Conservation (phyloP, 1,140 invertebrate genomes). For the Tetramorium parvispinum region DNA sequence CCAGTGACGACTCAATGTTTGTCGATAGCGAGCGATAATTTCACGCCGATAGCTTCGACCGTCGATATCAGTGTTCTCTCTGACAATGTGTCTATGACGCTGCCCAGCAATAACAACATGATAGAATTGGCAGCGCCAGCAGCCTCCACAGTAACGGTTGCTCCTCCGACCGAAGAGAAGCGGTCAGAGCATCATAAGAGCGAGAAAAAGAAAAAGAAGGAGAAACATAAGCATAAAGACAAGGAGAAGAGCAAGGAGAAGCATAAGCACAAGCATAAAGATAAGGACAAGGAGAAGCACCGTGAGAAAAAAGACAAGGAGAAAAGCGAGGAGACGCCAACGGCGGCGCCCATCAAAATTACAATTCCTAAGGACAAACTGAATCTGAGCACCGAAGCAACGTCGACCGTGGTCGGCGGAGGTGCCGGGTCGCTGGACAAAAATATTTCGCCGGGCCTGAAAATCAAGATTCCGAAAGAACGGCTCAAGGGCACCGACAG, state of each 20-base stretch:
- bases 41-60: conserved; percentile 67
- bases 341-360: conserved; percentile 87
- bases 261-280: conserved; percentile 88
- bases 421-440: conserved; percentile 62
- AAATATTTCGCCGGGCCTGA: conserved; percentile 82
- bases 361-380: conserved; percentile 90
- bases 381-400: conserved; percentile 78
- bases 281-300: conserved; percentile 87
- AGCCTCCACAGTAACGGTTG: conserved; percentile 61
- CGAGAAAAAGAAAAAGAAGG: conserved; percentile 89
- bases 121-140: conserved; percentile 71
- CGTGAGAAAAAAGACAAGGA: conserved; percentile 82
- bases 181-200: conserved; percentile 90
- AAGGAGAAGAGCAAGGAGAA: conserved; percentile 87
- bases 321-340: conserved; percentile 75
- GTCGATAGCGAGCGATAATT: conserved; percentile 31
- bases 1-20: conserved; percentile 50
- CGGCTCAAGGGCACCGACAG: conserved; percentile 82
- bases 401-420: neutral
- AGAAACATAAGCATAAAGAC: conserved; percentile 89
- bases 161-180: conserved; percentile 82
- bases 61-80: conserved; percentile 78
- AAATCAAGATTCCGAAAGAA: conserved; percentile 89
- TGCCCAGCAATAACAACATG: neutral
- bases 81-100: conserved; percentile 27